phyloP scores from a whole-genome alignment of 2,888 invertebrate genomes.

The Netelia fuscicornis region DNA sequence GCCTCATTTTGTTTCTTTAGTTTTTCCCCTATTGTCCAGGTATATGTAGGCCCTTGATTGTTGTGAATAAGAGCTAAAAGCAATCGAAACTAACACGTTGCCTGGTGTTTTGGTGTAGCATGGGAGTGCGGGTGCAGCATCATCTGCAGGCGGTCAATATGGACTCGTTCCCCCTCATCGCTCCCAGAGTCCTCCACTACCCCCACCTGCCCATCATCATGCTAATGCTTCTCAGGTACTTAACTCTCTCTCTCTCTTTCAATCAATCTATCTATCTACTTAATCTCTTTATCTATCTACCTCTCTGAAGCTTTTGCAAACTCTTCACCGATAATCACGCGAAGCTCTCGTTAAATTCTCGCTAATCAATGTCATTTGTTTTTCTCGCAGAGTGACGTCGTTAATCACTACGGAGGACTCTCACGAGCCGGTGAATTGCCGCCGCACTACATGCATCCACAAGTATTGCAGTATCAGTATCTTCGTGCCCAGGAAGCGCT shows the following conservation, averaged over 20 bases:
- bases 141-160: constrained; percentile 82
- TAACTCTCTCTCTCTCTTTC: constrained; percentile 66
- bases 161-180: constrained; percentile 83
- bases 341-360: constrained; percentile 4
- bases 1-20: too few species aligned
- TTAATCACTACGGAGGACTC: constrained; percentile 85
- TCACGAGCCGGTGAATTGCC: constrained; percentile 84
- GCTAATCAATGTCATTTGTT: background rate
- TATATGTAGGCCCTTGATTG: too few species aligned
- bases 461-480: constrained; percentile 86
- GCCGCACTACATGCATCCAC: constrained; percentile 86
- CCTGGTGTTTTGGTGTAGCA: constrained; percentile 82
- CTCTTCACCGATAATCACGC: background rate
- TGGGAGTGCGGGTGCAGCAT: constrained; percentile 82
- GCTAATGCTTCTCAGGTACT: constrained; percentile 84
- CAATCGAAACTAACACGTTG: constrained; percentile 75
- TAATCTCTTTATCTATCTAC: background rate
- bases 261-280: constrained; percentile 2
- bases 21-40: too few species aligned
- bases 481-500: constrained; percentile 85
- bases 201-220: constrained; percentile 94
- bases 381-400: constrained; percentile 86
- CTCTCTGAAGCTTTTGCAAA: constrained; percentile 15
- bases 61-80: constrained; percentile 26
- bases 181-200: constrained; percentile 88